A percentile compares a stretch with the other conserved stretches of the same genome.
Evolutionary conservation across 2,797 vertebrate genomes (phyloP).

Genomic region (Rhincodon typus): DNA sequence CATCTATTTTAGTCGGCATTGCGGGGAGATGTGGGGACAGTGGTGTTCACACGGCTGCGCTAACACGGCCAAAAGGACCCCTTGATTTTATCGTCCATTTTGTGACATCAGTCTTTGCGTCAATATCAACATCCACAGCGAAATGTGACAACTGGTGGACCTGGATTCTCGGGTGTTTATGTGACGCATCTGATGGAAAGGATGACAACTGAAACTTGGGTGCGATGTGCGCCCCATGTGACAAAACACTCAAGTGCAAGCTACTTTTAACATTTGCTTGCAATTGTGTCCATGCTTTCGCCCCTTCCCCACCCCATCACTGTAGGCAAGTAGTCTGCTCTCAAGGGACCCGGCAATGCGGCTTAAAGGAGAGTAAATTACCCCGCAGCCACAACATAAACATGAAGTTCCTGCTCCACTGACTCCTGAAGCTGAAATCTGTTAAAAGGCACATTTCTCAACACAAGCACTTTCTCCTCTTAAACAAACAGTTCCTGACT

Average conservation of each 20-base stretch:
- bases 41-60: neutral
- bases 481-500: slow-evolving; percentile 7
- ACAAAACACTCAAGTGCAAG: neutral
- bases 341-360: neutral
- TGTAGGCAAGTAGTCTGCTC: neutral
- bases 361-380: neutral
- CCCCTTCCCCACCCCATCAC: neutral
- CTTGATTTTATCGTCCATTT: neutral
- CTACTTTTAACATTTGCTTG: neutral
- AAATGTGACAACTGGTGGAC: neutral
- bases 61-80: too few species aligned
- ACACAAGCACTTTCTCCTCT: slow-evolving; percentile 12
- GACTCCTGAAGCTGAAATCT: slow-evolving; percentile 27
- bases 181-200: neutral
- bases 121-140: neutral
- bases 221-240: neutral
- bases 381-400: slow-evolving; percentile 6
- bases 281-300: neutral
- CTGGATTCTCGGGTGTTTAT: neutral
- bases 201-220: neutral
- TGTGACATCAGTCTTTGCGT: neutral
- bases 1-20: neutral
- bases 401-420: neutral
- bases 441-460: slow-evolving; percentile 10
- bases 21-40: neutral